Evolutionary conservation across 2,113 vertebrate species (phyloP), one percentile per base, ranked within the genome.

Genomic region (Semicossyphus pulcher): DNA sequence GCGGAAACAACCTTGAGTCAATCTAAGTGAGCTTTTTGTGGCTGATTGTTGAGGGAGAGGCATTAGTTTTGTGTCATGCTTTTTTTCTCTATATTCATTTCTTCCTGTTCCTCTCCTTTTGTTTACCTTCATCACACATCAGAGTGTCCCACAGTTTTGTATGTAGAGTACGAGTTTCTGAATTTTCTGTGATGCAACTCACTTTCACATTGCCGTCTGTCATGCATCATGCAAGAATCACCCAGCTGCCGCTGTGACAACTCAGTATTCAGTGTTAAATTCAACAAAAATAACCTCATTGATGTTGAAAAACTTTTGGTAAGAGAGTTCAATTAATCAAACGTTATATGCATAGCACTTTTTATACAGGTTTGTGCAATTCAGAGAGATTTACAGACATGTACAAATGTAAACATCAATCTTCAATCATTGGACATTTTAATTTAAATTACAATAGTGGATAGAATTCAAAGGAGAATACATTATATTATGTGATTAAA

Each of bases 141-240:
- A 72, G 56, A 31, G 39, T 4, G 0, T 48, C 14, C 7, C 42
- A 20, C 29, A 28, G 47, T 72, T 77, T 60, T 37, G 31, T 34
- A 12, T 53, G 32, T 25, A 26, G 34, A 49, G 12, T 5, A 14
- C 23, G n/a, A 57, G 8, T 53, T 28, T 4, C n/a, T 18, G 20
- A 21, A 12, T 53, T 70, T 66, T 7, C 23, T 44, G 11, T 32
- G 10, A 61, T 60, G 12, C 18, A 37, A 23, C 37, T 34, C 9
- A 10, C 15, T 81, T 63, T 48, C 10, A 48, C 15, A n/a, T 36
- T 36, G 29, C 14, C 25, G 18, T 26, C 23, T 59, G 44, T 10
- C 26, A 32, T 11, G 25, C n/a, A 25, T 34, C 21, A 45, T 51
- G 12, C 25, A 21, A 28, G 21, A 57, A 25, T 21, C 36, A 21